Conservation (phyloP, 2,797 vertebrate species). For the Onychomys torridus region DNA sequence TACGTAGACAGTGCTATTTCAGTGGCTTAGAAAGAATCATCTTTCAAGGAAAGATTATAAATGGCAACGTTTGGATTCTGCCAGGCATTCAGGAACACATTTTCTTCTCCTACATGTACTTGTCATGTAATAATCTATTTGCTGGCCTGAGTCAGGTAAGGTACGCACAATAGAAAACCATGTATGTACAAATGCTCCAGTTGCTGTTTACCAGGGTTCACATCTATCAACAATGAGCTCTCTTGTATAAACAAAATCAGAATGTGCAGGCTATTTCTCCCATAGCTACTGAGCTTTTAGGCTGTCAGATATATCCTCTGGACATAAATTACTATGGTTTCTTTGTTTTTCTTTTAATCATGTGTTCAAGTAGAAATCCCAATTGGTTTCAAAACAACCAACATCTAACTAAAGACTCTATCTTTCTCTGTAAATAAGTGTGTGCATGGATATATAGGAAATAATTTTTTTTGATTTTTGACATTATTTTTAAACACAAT, state of each 20-base stretch:
- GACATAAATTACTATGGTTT: not conserved
- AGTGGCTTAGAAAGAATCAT: constrained; percentile 7
- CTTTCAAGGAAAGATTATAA: not conserved
- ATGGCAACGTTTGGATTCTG: not conserved
- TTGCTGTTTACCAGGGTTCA: not conserved
- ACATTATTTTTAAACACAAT: not conserved
- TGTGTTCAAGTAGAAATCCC: constrained; percentile 12
- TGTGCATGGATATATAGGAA: not conserved
- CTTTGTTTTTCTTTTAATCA: constrained; percentile 6
- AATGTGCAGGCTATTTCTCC: not conserved
- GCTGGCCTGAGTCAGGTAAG: constrained; percentile 47
- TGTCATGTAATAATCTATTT: constrained; percentile 46
- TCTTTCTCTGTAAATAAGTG: not conserved
- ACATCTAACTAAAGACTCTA: not conserved
- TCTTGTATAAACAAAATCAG: constrained; percentile 55
- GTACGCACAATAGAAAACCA: constrained; percentile 65
- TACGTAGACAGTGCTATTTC: not conserved
- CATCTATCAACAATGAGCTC: constrained; percentile 67
- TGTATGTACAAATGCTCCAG: constrained; percentile 41
- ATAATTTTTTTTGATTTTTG: not conserved
- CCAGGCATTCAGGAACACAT: not conserved
- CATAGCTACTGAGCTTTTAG: constrained; percentile 40
- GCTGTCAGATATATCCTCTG: not conserved
- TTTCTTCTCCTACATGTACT: not conserved
- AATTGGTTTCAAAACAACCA: not conserved